A percentile compares a stretch with the other conserved stretches of the same genome.
Evolutionary conservation across 2,113 vertebrate species (phyloP).

Genomic region (Todiramphus saurophagus): DNA sequence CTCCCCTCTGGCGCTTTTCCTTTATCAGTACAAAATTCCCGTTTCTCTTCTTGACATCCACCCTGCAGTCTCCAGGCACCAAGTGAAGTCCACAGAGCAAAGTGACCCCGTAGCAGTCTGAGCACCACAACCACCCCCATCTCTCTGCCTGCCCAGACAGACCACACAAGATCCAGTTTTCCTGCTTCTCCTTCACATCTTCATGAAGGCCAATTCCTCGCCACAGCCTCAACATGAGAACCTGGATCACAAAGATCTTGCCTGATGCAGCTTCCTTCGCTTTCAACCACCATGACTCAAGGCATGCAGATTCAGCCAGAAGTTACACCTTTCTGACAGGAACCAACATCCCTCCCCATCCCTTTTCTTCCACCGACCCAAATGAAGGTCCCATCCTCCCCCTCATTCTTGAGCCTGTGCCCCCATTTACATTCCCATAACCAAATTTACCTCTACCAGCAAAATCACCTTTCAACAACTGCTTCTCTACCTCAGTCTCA

Average conservation of each 20-base stretch:
- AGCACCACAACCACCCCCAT: rapidly evolving
- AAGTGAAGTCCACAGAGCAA: not conserved
- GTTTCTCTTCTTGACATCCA: not conserved
- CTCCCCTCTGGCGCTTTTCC: not conserved
- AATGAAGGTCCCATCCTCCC: not conserved
- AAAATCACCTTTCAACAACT: not conserved
- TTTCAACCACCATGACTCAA: not conserved
- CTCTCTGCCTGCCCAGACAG: not conserved
- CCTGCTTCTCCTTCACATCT: not conserved
- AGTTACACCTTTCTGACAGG: not conserved
- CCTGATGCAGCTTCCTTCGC: not conserved
- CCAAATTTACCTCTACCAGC: not conserved
- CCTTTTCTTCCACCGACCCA: not conserved
- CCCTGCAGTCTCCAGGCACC: not conserved
- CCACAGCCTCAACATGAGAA: not conserved
- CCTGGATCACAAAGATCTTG: rapidly evolving
- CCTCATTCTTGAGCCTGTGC: not conserved
- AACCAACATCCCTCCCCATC: not conserved
- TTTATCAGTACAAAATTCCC: not conserved
- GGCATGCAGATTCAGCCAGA: not conserved
- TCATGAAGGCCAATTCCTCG: not conserved
- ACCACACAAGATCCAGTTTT: not conserved
- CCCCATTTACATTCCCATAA: not conserved
- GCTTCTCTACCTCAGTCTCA: not conserved
- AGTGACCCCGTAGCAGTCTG: rapidly evolving